Base-by-base conservation (phyloP, 1,140 invertebrate species). In the Drosophila parvula region DNA sequence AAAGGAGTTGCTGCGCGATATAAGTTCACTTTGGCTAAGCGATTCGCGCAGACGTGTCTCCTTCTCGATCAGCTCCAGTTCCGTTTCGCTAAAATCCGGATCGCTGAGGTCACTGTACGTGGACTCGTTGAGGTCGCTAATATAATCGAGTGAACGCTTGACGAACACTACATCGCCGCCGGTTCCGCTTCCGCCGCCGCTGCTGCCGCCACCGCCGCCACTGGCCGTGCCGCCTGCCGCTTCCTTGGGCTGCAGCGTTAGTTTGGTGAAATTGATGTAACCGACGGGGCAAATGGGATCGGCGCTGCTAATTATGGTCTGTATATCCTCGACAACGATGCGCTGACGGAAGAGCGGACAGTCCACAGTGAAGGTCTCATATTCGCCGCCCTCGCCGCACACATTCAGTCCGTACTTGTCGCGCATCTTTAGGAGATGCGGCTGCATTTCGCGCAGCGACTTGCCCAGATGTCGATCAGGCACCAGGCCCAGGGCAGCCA, bases 341-440 rank as follows among this genome's bases (percentile, higher is more conserved):
- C 95, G 94, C 92, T 97, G 98, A 83, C 95, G 96, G 93, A 99
- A 99, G 45, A 99, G 93, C 18, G 98, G 98, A 93, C 98, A 99
- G 93, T 99, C 98, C 62, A 99, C 93, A 12, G 98, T 99, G 91
- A 99, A 98, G 34, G 98, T 98, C 93, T 99, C 99, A 93, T 99
- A 99, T 93, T 99, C 99, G 50, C 99, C 99, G 43, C 99, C 99
- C 94, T 99, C 99, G 44, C 99, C 99, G 93, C 99, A 99, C 47
- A 99, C 95, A 94, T 99, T 99, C 64, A 99, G 93, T 18, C 98
- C 98, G 93, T 98, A 99, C 93, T 98, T 98, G 93, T 96, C 95
- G 91, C 96, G 96, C 95, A 99, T 97, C 92, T 96, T 94, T 60
- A 96, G 86, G 79, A 99, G 94, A 92, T 98, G 96, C 18, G 96